Conservation (phyloP, 2,113 vertebrate genomes). For the Sturnira hondurensis region DNA sequence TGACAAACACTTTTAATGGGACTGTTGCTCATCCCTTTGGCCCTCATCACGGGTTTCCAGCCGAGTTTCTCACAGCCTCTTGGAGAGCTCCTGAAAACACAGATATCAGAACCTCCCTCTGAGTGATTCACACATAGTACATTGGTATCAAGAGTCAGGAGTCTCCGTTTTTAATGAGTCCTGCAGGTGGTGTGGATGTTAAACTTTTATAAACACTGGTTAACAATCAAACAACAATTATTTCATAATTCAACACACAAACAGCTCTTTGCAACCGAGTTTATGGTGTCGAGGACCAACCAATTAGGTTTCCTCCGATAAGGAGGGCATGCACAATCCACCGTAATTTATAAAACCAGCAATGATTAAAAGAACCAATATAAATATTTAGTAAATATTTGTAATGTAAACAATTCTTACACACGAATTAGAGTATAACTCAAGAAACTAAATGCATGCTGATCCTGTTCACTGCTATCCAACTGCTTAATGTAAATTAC, state of each 20-base stretch:
- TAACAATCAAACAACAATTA: neutral
- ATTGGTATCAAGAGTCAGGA: neutral
- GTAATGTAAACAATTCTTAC: neutral
- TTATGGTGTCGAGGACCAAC: neutral
- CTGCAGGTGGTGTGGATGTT: neutral
- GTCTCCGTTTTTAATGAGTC: neutral
- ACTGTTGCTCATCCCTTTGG: neutral
- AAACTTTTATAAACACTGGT: neutral
- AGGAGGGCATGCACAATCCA: neutral
- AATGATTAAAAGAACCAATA: neutral
- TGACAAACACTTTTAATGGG: neutral
- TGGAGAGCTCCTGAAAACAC: neutral
- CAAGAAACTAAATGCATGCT: neutral
- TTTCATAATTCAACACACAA: neutral
- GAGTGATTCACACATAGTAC: neutral
- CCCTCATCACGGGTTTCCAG: neutral
- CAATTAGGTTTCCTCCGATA: neutral
- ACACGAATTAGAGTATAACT: neutral
- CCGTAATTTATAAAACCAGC: neutral
- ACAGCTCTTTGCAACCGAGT: neutral
- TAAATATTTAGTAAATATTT: neutral
- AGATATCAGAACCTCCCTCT: neutral
- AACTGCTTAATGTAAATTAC: neutral
- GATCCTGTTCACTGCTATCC: neutral
- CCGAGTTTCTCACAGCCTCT: neutral